Conservation (phyloP, 2,888 invertebrate species). For the Isotomurus palustris region DNA sequence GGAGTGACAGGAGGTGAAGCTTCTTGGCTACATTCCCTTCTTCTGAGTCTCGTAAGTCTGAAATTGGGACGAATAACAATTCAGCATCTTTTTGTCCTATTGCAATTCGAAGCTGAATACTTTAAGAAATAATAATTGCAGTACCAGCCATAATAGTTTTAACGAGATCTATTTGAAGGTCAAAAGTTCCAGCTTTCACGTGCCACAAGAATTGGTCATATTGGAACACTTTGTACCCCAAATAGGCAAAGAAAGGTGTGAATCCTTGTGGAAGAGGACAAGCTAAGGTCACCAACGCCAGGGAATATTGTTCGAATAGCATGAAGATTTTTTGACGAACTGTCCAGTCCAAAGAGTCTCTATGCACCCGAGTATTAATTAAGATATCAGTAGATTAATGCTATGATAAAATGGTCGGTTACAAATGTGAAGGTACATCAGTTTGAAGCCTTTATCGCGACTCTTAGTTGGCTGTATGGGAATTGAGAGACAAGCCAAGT, state of each 20-base stretch:
- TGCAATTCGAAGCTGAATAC: background rate
- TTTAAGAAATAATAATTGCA: slow-evolving; percentile 21
- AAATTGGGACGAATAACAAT: slow-evolving; percentile 2
- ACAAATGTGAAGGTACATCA: slow-evolving; percentile 59
- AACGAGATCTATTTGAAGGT: slow-evolving; percentile 80
- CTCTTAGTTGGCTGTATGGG: slow-evolving; percentile 64
- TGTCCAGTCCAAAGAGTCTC: slow-evolving; percentile 67
- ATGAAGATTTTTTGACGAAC: slow-evolving; percentile 70
- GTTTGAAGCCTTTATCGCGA: slow-evolving; percentile 69
- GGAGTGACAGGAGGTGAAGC: slow-evolving; percentile 65
- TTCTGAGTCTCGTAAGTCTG: slow-evolving; percentile 41
- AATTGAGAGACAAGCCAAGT: slow-evolving; percentile 65
- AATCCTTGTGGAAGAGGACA: slow-evolving; percentile 82
- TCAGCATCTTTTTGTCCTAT: background rate
- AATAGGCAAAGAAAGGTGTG: slow-evolving; percentile 80
- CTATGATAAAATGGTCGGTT: background rate
- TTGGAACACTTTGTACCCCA: slow-evolving; percentile 72
- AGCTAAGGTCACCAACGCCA: slow-evolving; percentile 69
- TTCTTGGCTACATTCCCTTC: slow-evolving; percentile 63
- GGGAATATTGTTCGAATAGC: slow-evolving; percentile 73
- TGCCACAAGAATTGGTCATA: slow-evolving; percentile 78
- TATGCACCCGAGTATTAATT: slow-evolving; percentile 53
- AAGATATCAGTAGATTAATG: background rate
- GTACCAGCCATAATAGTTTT: slow-evolving; percentile 74
- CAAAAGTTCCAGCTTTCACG: slow-evolving; percentile 75